Percentiles rank a stretch among this genome's conserved stretches.
These are phyloP conservation scores for Sphenopsis melanotis DNA, from an alignment of 2,797 vertebrate genomes.

Conservation along the genomic window DNA sequence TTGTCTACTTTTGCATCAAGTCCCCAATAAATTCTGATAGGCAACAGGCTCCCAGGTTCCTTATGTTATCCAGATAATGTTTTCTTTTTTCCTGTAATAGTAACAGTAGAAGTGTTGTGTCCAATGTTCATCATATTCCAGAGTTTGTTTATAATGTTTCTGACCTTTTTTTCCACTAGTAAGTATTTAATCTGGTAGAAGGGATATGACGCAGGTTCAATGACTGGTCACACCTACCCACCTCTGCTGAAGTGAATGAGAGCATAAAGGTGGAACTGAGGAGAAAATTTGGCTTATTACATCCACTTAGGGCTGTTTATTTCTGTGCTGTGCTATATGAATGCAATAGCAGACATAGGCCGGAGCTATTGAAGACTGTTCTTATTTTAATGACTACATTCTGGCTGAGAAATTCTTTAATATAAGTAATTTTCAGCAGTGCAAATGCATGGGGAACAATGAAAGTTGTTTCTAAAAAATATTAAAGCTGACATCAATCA, in stretches of 20 bases:
- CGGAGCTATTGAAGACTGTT: constrained; percentile 40
- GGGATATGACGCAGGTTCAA: neutral
- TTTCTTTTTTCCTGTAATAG: constrained; percentile 18
- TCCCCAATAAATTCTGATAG: constrained; percentile 67
- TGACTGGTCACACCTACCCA: neutral
- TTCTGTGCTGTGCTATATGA: constrained; percentile 29
- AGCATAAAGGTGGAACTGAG: neutral
- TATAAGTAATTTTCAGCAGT: constrained; percentile 61
- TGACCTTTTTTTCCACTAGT: neutral
- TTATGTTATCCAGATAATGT: constrained; percentile 50
- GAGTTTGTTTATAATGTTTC: constrained; percentile 34
- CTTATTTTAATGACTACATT: constrained; percentile 55
- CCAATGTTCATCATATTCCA: constrained; percentile 47
- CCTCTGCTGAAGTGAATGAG: neutral
- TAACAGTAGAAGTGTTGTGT: constrained; percentile 39
- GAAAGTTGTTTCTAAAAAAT: constrained; percentile 72
- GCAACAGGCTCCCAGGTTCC: constrained; percentile 62
- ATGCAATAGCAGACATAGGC: constrained; percentile 9
- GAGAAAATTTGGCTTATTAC: neutral
- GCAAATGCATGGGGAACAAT: constrained; percentile 57
- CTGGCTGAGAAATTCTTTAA: constrained; percentile 51
- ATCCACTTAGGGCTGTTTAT: neutral
- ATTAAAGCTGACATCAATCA: constrained; percentile 74
- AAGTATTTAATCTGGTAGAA: neutral
- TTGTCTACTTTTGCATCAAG: constrained; percentile 74